Conservation (phyloP, 2,888 invertebrate species). For the Aleiodes alternator region DNA sequence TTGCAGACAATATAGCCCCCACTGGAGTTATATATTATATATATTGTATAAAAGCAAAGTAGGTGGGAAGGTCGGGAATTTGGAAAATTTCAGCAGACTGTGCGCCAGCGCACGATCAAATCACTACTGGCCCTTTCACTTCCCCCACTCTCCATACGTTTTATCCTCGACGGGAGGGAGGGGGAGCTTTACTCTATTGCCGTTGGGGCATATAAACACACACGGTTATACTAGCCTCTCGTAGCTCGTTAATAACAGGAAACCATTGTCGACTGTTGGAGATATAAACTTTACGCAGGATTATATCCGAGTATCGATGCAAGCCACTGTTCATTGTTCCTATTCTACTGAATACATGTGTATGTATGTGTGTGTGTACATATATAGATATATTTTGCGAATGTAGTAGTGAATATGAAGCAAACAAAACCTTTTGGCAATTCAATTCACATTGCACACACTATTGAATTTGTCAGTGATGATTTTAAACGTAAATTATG, state of each 20-base stretch:
- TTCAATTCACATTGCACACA: conserved; percentile 25
- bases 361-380: no score
- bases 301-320: conserved; percentile 45
- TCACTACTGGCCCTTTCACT: background rate
- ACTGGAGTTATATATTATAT: conserved; percentile 19
- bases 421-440: conserved; percentile 38
- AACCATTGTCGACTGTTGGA: conserved; percentile 39
- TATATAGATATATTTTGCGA: no score
- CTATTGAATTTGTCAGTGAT: conserved; percentile 30
- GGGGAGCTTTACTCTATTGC: conserved; percentile 18
- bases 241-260: conserved; percentile 43
- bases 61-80: conserved; percentile 9
- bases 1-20: conserved; percentile 47
- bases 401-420: background rate
- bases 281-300: conserved; percentile 41
- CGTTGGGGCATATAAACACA: conserved; percentile 26
- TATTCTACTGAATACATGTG: conserved; percentile 7
- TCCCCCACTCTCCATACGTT: background rate
- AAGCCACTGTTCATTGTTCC: conserved; percentile 32
- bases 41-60: conserved; percentile 15
- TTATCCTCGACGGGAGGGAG: background rate
- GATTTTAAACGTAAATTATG: background rate
- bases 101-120: conserved; percentile 16
- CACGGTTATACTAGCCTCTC: conserved; percentile 33
- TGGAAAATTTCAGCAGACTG: conserved; percentile 6